Base-by-base conservation (phyloP, 1,140 invertebrate genomes). In the Linepithema humile region DNA sequence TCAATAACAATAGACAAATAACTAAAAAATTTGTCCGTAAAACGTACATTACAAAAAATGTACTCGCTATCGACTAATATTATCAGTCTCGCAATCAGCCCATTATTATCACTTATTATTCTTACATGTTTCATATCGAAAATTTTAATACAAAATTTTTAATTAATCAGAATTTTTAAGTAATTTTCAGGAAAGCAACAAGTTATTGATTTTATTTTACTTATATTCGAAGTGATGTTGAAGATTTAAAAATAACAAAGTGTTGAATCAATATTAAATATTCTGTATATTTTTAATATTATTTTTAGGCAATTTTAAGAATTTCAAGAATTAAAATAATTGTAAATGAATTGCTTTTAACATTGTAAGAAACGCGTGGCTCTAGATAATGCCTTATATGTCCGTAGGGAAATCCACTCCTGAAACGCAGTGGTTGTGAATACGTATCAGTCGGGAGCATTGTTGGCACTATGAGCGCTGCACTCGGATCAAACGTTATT, bases 401-500 rank as follows among this genome's bases (percentile, higher is more conserved):
- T 55, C 12, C 12, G 7, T 5, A 5, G 7, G 6, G 1, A 55
- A 67, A 29, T 59, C 3, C 48, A 35, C 12, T 3, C 38, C 38
- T 70, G 35, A 55, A 55, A 48, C 23, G 23, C 48, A 43, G 17
- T 20, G 12, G 23, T 10, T 50, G n/a, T 64, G 55, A 60, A 75
- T 75, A 60, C n/a, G 12, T 23, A 80, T 69, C 26, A 3, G 7
- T 6, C 29, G 17, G 26, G 75, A 40, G 35, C 17, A 48, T 53
- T 12, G 35, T 62, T 35, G 45, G 35, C 23, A 23, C 23, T 78
- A 23, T 29, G 32, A 64, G 32, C 29, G n/a, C 57, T 62, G 26
- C 32, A 10, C 45, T 45, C 35, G 48, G 29, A 62, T 45, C 40
- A 53, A 50, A 65, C 43, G 43, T 77, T 65, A 78, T 78, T 78